Evolutionary conservation across 2,888 invertebrate genomes (phyloP).

Genomic region (Dryobota labecula): DNA sequence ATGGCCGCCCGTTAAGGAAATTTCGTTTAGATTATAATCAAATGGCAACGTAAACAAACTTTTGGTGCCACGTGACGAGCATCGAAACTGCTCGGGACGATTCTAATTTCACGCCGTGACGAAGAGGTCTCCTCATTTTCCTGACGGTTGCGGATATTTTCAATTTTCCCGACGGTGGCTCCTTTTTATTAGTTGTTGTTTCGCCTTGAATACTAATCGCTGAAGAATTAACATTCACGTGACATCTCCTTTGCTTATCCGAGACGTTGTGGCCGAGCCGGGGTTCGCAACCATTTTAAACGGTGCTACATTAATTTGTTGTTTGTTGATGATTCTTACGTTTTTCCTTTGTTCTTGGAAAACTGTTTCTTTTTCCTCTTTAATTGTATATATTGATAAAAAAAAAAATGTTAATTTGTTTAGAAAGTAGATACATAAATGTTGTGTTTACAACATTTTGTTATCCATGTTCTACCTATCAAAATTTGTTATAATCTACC

Average conservation of each 20-base stretch:
- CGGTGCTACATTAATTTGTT: slow-evolving; percentile 53
- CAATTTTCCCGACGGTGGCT: slow-evolving; percentile 88
- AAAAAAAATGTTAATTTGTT: too few relatives aligned
- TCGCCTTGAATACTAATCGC: slow-evolving; percentile 88
- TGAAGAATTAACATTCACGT: slow-evolving; percentile 83
- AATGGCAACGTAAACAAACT: slow-evolving; percentile 88
- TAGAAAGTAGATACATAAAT: too few relatives aligned
- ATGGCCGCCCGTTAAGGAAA: slow-evolving; percentile 75
- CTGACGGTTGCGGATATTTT: slow-evolving; percentile 89
- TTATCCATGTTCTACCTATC: too few relatives aligned
- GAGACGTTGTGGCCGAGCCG: slow-evolving; percentile 63
- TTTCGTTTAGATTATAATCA: slow-evolving; percentile 82
- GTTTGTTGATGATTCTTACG: slow-evolving; percentile 47
- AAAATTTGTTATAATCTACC: too few relatives aligned
- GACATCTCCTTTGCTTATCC: slow-evolving; percentile 77
- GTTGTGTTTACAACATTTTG: too few relatives aligned
- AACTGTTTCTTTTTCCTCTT: slow-evolving; percentile 5
- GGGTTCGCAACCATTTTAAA: slow-evolving; percentile 50
- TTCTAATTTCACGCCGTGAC: slow-evolving; percentile 88
- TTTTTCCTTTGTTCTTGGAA: slow-evolving; percentile 39
- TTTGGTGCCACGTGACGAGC: slow-evolving; percentile 83
- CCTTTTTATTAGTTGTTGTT: slow-evolving; percentile 90
- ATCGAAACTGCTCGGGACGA: slow-evolving; percentile 78
- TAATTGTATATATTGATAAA: background rate
- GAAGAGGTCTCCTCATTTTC: slow-evolving; percentile 87